phyloP scores from a whole-genome alignment of 2,888 invertebrate genomes.

The Branchipolynoe longqiensis region DNA sequence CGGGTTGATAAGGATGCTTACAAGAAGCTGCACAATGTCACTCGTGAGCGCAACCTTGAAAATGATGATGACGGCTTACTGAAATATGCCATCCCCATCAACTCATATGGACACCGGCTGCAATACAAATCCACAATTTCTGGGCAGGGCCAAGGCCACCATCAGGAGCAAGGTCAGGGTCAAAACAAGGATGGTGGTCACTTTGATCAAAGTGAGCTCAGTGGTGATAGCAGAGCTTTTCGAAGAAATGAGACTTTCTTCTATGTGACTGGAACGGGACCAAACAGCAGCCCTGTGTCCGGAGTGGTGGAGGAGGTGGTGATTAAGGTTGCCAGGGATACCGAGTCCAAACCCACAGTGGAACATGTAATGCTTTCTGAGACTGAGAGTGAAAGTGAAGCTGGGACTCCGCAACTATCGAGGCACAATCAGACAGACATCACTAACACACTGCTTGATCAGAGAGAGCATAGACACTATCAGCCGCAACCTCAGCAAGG shows the following conservation, averaged over 20 bases:
- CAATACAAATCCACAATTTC: conserved; percentile 1
- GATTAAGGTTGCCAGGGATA: conserved; percentile 9
- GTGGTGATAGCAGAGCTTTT: too few relatives aligned
- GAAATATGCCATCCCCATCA: conserved; percentile 33
- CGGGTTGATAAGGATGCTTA: conserved; percentile 36
- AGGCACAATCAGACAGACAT: too few relatives aligned
- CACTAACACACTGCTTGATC: too few relatives aligned
- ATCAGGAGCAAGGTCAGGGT: not conserved
- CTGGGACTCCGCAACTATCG: conserved; percentile 10
- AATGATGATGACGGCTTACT: not conserved
- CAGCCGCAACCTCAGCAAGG: not conserved
- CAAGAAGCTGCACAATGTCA: conserved; percentile 24
- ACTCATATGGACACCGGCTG: conserved; percentile 30
- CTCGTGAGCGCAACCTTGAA: not conserved
- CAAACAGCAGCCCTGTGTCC: not conserved
- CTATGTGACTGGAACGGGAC: conserved; percentile 57
- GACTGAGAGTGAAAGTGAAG: conserved; percentile 36
- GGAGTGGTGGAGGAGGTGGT: conserved; percentile 7
- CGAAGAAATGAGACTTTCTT: conserved; percentile 25
- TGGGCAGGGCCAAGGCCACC: not conserved
- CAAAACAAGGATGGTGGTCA: not conserved
- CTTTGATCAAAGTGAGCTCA: not conserved
- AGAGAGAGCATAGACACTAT: not conserved
- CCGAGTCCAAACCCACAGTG: conserved; percentile 18
- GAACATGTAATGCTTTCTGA: conserved; percentile 54